phyloP scores from a whole-genome alignment of 2,888 invertebrate species.

The Urechis unicinctus region DNA sequence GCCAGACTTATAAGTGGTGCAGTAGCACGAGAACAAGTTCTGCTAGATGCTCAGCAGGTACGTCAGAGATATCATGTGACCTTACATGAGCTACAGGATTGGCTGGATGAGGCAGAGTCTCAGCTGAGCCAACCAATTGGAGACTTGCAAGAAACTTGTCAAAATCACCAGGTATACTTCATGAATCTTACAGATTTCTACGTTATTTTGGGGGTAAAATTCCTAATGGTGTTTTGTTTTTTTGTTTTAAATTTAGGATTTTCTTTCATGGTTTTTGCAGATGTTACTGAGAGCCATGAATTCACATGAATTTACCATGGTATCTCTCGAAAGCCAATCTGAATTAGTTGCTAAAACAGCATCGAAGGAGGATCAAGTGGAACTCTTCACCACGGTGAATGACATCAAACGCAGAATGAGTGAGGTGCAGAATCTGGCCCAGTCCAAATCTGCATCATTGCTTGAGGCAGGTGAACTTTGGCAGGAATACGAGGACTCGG shows the following conservation, averaged over 20 bases:
- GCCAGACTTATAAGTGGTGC: slow-evolving; percentile 22
- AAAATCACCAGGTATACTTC: neutral
- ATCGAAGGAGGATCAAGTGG: neutral
- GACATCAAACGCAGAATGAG: slow-evolving; percentile 21
- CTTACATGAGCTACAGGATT: slow-evolving; percentile 23
- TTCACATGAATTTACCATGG: neutral
- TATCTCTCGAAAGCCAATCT: neutral
- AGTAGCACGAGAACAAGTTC: slow-evolving; percentile 29
- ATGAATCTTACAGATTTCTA: neutral
- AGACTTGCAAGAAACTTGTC: neutral
- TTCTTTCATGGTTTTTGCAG: neutral
- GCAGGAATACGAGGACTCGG: slow-evolving; percentile 26
- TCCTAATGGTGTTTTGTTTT: too few relatives aligned
- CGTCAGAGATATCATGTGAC: slow-evolving; percentile 24
- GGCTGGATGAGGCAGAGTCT: slow-evolving; percentile 30
- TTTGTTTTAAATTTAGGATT: too few relatives aligned
- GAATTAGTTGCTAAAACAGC: neutral
- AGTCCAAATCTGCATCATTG: slow-evolving; percentile 28
- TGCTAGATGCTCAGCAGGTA: slow-evolving; percentile 29
- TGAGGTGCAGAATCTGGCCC: slow-evolving; percentile 27
- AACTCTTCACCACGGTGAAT: neutral
- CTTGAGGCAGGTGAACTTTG: slow-evolving; percentile 31
- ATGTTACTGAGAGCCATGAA: neutral
- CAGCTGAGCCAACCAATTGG: slow-evolving; percentile 27
- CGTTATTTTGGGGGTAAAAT: neutral